Base-by-base conservation (phyloP, 2,888 invertebrate species). In the Scaptomyza cyrtandrae region DNA sequence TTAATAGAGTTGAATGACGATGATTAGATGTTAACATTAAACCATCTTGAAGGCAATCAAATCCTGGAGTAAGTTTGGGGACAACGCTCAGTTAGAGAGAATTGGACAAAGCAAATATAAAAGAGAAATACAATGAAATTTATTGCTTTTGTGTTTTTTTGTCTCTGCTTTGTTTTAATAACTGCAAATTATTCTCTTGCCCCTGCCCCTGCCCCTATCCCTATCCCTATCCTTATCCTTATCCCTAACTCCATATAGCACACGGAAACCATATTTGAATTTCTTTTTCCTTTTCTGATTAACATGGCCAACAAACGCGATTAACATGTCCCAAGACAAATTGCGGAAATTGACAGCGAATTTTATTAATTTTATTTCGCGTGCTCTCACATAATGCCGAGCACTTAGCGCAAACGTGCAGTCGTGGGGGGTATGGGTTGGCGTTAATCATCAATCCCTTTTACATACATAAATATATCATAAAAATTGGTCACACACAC, bases 321-420 rank as follows among this genome's bases (percentile, higher is more conserved):
- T 65, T 65, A 65, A 65, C 46, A 65, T 48, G 65, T 53, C 64
- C 63, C 62, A n/a, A 43, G 35, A 35, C 33, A 49, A 43, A 49
- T 56, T 64, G 48, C 43, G 43, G 27, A 43, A 67, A 67, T 31
- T 58, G 39, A 48, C 52, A 58, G 57, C 39, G 33, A 56, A 56
- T 45, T 66, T 55, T 45, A 56, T 66, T 56, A 50, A 66, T 45
- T 56, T 50, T 27, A 24, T 31, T 63, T 37, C 27, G 19, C 37
- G 33, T 29, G 35, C 35, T 37, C 29, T 31, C 59, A 31, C 14
- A 65, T 66, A 55, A 45, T 45, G 37, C 19, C 45, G 9, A 66
- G 67, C 67, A 66, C 66, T 66, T 66, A 65, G 66, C 46, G 41
- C 46, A 29, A 49, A 55, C 65, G 65, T 65, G 54, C 41, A 6